Percentiles rank a stretch among this genome's conserved stretches.
Conservation (phyloP, 2,888 invertebrate species). For the Muschampia plurimacula region DNA sequence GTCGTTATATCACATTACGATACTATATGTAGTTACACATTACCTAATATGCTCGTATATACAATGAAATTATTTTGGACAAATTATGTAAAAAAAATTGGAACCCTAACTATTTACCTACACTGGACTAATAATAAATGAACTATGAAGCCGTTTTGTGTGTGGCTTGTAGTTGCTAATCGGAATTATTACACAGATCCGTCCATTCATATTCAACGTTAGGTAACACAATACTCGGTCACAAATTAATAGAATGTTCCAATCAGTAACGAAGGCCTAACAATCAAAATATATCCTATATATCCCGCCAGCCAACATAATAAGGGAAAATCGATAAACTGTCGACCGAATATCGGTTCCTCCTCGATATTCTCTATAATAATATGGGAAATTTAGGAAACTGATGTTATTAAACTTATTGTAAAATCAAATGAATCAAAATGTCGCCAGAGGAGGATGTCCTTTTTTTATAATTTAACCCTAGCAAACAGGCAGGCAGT, state of each 20-base stretch:
- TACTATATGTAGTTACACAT: no score
- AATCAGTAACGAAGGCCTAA: conserved; percentile 26
- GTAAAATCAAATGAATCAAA: no score
- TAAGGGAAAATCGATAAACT: conserved; percentile 22
- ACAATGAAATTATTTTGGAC: background rate
- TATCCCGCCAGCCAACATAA: conserved; percentile 19
- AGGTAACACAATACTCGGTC: conserved; percentile 23
- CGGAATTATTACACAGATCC: conserved; percentile 26
- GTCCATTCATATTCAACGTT: conserved; percentile 22
- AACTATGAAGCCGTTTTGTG: conserved; percentile 7
- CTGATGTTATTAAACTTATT: no score
- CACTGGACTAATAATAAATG: conserved; percentile 21
- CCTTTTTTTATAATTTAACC: no score
- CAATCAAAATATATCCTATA: conserved; percentile 24
- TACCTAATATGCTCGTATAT: background rate
- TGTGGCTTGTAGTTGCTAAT: conserved; percentile 20
- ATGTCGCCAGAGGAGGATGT: no score
- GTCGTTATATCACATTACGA: no score
- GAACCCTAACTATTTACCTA: background rate
- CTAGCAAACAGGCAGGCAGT: no score
- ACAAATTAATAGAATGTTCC: conserved; percentile 35
- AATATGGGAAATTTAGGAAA: background rate
- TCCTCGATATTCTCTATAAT: background rate
- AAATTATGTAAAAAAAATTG: background rate
- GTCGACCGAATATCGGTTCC: background rate